These are phyloP conservation scores for Anguilla pacifica DNA, from an alignment of 2,797 vertebrate genomes.

Conservation along the genomic window DNA sequence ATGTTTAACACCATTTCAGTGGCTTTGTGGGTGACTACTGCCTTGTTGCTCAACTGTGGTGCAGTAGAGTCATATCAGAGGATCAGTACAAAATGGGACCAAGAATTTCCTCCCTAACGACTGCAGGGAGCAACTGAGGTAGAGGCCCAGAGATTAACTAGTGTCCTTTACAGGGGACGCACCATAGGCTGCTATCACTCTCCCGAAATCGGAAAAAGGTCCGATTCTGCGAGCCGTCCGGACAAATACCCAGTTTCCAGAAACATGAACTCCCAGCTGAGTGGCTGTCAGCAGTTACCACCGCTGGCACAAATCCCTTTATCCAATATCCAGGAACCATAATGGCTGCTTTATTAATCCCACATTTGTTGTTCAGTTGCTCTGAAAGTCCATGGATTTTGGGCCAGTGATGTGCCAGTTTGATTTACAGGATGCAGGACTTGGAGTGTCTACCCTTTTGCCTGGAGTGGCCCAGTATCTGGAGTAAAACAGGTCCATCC, in stretches of 20 bases:
- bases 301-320: not conserved
- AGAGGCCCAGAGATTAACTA: not conserved
- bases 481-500: not conserved
- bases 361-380: not conserved
- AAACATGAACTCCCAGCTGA: not conserved
- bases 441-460: not conserved
- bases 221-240: not conserved
- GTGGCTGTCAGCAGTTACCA: not conserved
- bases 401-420: not conserved
- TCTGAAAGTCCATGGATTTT: not conserved
- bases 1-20: not conserved
- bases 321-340: conserved; percentile 1
- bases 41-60: not conserved
- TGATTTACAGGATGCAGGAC: not conserved
- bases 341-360: not conserved
- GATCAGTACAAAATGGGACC: not conserved
- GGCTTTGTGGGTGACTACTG: not conserved
- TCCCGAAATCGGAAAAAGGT: not conserved
- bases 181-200: not conserved
- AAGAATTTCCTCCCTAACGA: not conserved
- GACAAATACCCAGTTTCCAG: conserved; percentile 5
- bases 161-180: not conserved
- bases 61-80: not conserved
- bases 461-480: not conserved
- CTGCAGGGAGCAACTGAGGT: not conserved